phyloP scores from a whole-genome alignment of 2,113 vertebrate species.

The Xiphias gladius region DNA sequence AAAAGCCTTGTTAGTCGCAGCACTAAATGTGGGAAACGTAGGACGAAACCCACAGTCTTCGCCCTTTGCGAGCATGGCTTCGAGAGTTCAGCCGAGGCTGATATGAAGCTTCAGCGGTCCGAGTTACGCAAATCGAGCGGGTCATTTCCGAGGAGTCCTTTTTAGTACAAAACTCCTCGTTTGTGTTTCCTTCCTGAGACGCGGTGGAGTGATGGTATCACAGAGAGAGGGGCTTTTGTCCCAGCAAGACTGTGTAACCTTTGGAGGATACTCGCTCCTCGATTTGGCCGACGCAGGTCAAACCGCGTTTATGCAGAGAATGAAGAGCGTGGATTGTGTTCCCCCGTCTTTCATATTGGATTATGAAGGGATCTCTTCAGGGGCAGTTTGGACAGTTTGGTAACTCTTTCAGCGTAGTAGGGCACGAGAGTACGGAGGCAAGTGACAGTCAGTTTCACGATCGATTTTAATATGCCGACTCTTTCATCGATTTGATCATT shows the following conservation, averaged over 20 bases:
- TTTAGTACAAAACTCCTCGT: neutral
- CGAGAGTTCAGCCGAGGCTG: neutral
- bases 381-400: no score
- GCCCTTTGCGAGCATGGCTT: neutral
- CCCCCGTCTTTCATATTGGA: neutral
- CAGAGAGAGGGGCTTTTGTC: neutral
- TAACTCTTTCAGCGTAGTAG: no score
- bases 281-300: neutral
- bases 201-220: neutral
- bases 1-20: no score
- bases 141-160: neutral
- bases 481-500: no score
- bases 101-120: neutral
- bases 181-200: neutral
- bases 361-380: neutral
- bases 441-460: no score
- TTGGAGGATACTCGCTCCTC: no score
- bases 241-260: neutral
- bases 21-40: neutral
- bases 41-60: neutral
- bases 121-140: neutral
- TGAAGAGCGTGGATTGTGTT: neutral
- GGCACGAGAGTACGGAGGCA: no score
- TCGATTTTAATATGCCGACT: no score
- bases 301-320: neutral